Evolutionary conservation across 1,140 invertebrate species (phyloP), one percentile per base, ranked within the genome.

Genomic region (Panulirus ornatus): DNA sequence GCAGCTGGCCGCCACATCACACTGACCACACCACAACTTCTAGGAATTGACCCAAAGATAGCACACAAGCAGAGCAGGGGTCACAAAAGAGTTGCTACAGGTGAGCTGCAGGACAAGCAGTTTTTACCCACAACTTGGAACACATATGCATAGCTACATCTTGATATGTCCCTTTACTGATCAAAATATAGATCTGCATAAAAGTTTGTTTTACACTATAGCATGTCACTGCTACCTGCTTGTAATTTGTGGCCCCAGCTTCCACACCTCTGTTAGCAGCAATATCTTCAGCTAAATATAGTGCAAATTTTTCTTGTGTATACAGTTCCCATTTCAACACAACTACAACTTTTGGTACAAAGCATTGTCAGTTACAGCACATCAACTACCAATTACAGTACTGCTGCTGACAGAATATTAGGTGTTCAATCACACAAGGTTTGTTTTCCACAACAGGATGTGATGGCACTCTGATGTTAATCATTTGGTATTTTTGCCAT

Each of bases 11-110:
- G 81, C 88, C 88, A 89, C 88, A 83, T 54, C 88, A 89, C 88
- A 89, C 88, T 51, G 85, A 89, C 88, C 88, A 81, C 88, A 84
- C 88, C 88, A 89, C 88, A 89, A 84, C 88, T 89, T 88, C 76
- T 51, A 89, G 88, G 87, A 88, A 83, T 82, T 83, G 79, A 89
- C 88, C 88, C 88, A 89, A 66, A 84, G 79, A 89, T 73, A 89
- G 88, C 88, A 89, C 88, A 83, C 88, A 89, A 89, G 88, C 88
- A 89, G 79, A 82, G 70, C 81, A 76, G 47, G 81, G 66, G 63
- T 58, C 88, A 89, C 78, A 40, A 73, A 76, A 40, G 76, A 51
- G 47, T 38, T 34, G 70, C 73, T 79, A 78, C 54, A 78, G 85
- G 38, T 70, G 42, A 27, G 51, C 30, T 38, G 44, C 76, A 88